Evolutionary conservation across 2,113 vertebrate genomes (phyloP).

Genomic region (Phrynosoma platyrhinos): DNA sequence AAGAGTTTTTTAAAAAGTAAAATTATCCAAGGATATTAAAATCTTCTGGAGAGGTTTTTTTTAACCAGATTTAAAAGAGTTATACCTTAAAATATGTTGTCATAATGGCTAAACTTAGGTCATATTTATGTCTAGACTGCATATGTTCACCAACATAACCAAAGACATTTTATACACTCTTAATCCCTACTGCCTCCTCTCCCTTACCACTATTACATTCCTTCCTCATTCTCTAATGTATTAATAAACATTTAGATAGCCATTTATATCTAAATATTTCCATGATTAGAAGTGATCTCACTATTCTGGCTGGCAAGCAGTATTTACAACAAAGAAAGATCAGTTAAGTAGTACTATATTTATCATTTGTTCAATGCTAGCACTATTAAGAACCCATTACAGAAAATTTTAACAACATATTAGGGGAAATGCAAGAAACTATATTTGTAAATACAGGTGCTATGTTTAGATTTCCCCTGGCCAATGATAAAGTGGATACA

Average conservation of each 20-base stretch:
- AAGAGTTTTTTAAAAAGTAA: slow-evolving; percentile 16
- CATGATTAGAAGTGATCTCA: slow-evolving; percentile 61
- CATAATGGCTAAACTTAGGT: slow-evolving; percentile 34
- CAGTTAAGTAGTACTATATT: not conserved
- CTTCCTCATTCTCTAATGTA: slow-evolving; percentile 26
- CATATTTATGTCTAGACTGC: slow-evolving; percentile 60
- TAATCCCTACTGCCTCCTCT: not conserved
- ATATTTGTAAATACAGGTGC: not conserved
- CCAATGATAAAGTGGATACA: not conserved
- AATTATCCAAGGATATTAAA: slow-evolving; percentile 20
- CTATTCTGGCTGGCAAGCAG: slow-evolving; percentile 4
- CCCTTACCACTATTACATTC: slow-evolving; percentile 16
- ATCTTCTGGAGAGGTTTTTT: slow-evolving; percentile 33
- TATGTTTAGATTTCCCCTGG: not conserved
- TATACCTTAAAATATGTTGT: slow-evolving; percentile 42
- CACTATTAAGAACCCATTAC: not conserved
- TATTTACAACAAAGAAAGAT: not conserved
- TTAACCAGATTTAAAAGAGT: slow-evolving; percentile 17
- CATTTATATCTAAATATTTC: slow-evolving; percentile 12
- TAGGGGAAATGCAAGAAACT: not conserved
- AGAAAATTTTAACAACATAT: not conserved
- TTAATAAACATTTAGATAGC: slow-evolving; percentile 45
- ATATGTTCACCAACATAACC: slow-evolving; percentile 52
- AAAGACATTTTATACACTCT: slow-evolving; percentile 58
- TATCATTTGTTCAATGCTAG: not conserved